phyloP scores from a whole-genome alignment of 2,888 invertebrate genomes.

The Drosophila rellima region DNA sequence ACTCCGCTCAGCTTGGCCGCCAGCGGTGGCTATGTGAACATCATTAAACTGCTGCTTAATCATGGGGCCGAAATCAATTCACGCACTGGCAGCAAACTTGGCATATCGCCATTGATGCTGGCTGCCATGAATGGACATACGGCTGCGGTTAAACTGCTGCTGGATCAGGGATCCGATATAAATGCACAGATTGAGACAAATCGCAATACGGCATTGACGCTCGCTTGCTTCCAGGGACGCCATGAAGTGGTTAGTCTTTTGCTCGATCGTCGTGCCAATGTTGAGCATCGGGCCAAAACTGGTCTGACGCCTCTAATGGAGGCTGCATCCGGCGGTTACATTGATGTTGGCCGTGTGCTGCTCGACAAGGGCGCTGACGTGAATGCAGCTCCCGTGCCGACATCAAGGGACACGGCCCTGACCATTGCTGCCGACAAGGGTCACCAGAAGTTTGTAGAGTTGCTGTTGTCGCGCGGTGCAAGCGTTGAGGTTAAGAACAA shows the following conservation, averaged over 20 bases:
- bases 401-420: slow-evolving; percentile 98
- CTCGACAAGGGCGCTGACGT: slow-evolving; percentile 99
- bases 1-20: slow-evolving; percentile 99
- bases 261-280: slow-evolving; percentile 98
- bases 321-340: slow-evolving; percentile 99
- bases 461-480: slow-evolving; percentile 92
- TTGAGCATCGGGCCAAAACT: slow-evolving; percentile 99
- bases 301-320: slow-evolving; percentile 99
- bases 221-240: slow-evolving; percentile 99
- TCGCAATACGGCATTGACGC: slow-evolving; percentile 98
- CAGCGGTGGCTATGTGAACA: slow-evolving; percentile 99
- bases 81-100: slow-evolving; percentile 97
- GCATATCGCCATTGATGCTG: slow-evolving; percentile 99
- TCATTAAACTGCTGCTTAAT: slow-evolving; percentile 96
- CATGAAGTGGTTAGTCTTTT: slow-evolving; percentile 99
- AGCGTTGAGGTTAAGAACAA: slow-evolving; percentile 99
- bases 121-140: slow-evolving; percentile 99
- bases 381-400: slow-evolving; percentile 99
- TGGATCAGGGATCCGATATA: slow-evolving; percentile 99
- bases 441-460: slow-evolving; percentile 96
- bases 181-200: slow-evolving; percentile 99
- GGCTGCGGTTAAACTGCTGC: slow-evolving; percentile 96
- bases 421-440: slow-evolving; percentile 99
- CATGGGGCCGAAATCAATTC: slow-evolving; percentile 99
- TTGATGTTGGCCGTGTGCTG: slow-evolving; percentile 98